phyloP scores from a whole-genome alignment of 2,888 invertebrate genomes.

The Mycalesis mineus region DNA sequence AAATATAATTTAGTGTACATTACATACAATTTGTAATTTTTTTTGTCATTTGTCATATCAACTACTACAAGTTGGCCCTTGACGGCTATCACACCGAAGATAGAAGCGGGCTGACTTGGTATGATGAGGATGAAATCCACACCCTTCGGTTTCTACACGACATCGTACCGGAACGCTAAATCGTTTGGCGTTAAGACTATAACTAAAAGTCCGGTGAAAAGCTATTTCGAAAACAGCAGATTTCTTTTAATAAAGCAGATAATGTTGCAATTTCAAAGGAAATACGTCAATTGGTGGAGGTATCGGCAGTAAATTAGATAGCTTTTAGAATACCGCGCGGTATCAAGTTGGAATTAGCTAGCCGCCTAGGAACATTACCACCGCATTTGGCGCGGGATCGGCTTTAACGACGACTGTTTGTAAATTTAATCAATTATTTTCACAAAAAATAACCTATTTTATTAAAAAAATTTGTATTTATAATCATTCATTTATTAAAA shows the following conservation, averaged over 20 bases:
- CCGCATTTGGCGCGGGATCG: constrained; percentile 35
- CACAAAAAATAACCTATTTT: too few species aligned
- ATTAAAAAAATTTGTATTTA: too few species aligned
- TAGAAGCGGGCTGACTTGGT: too few species aligned
- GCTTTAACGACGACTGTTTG: constrained; percentile 14
- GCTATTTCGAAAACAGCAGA: constrained; percentile 1
- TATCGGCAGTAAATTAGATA: constrained; percentile 27
- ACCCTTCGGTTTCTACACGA: too few species aligned
- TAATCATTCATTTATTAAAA: too few species aligned
- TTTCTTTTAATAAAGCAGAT: constrained; percentile 9
- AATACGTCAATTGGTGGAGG: constrained; percentile 19
- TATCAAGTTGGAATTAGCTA: constrained; percentile 35
- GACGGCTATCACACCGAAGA: too few species aligned
- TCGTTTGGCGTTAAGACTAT: background rate
- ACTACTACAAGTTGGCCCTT: too few species aligned
- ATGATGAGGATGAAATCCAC: too few species aligned
- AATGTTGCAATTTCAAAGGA: constrained; percentile 17
- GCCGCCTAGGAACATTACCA: constrained; percentile 37
- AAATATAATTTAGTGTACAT: too few species aligned
- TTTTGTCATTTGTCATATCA: too few species aligned
- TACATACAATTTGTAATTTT: too few species aligned
- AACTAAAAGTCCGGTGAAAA: background rate
- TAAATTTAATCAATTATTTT: too few species aligned
- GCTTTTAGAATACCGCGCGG: constrained; percentile 33
- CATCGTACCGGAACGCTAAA: background rate